These are phyloP conservation scores for Tachysurus vachellii DNA, from an alignment of 2,113 vertebrate species.

Conservation along the genomic window DNA sequence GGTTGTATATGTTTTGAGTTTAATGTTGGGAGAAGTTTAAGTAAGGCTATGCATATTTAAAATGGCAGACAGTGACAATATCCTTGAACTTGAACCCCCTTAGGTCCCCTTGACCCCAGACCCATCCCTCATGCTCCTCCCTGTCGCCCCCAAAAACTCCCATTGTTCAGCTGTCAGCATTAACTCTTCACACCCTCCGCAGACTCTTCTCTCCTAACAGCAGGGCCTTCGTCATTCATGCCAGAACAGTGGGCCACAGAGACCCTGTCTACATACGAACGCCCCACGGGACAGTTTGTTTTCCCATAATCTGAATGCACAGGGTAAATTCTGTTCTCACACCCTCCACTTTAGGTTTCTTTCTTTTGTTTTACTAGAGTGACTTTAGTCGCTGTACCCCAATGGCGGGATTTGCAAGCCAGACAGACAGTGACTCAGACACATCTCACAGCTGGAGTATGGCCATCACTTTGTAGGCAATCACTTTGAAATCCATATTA, in stretches of 20 bases:
- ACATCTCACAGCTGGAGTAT: constrained; percentile 38
- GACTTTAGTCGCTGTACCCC: constrained; percentile 40
- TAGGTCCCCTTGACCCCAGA: constrained; percentile 72
- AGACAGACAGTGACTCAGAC: constrained; percentile 46
- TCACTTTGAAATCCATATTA: constrained; percentile 37
- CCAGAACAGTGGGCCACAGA: constrained; percentile 54
- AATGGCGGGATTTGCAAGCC: constrained; percentile 46
- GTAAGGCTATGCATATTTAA: constrained; percentile 60
- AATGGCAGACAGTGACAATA: constrained; percentile 68
- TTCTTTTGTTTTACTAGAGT: constrained; percentile 65
- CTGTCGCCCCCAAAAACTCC: constrained; percentile 53
- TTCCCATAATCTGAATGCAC: constrained; percentile 73
- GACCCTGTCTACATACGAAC: constrained; percentile 64
- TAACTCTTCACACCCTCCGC: constrained; percentile 66
- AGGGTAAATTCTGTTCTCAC: constrained; percentile 65
- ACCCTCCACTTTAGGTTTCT: constrained; percentile 61
- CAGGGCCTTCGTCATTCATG: constrained; percentile 51
- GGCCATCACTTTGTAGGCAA: constrained; percentile 27
- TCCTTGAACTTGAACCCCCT: constrained; percentile 79
- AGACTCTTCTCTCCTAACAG: constrained; percentile 45
- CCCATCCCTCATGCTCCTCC: constrained; percentile 70
- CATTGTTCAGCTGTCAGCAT: constrained; percentile 76
- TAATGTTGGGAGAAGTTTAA: constrained; percentile 26
- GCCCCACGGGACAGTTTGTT: constrained; percentile 69
- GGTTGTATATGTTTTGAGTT: constrained; percentile 26